These are phyloP conservation scores for Papilio machaon DNA, from an alignment of 1,140 invertebrate genomes.

Conservation along the genomic window DNA sequence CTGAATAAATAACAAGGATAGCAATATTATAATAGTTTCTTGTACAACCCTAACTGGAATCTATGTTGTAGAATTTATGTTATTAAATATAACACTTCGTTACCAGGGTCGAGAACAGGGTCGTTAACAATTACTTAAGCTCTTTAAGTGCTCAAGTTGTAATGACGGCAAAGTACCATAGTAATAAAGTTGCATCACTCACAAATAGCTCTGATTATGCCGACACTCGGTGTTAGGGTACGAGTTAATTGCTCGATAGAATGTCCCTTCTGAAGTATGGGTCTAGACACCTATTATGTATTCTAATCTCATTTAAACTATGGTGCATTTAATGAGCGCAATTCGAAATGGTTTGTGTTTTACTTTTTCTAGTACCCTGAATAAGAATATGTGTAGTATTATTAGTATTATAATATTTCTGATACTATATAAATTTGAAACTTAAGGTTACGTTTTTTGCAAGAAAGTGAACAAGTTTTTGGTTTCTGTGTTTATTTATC, in stretches of 20 bases:
- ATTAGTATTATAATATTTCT: background rate
- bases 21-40: too few relatives aligned
- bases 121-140: conserved; percentile 36
- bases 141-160: conserved; percentile 29
- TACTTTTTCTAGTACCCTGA: conserved; percentile 7
- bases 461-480: too few relatives aligned
- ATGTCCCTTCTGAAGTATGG: conserved; percentile 56
- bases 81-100: conserved; percentile 18
- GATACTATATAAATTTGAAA: too few relatives aligned
- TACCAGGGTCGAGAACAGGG: conserved; percentile 13
- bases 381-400: background rate
- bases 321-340: conserved; percentile 25
- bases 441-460: too few relatives aligned
- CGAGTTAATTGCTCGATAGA: conserved; percentile 48
- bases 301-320: conserved; percentile 58
- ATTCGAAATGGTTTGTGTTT: conserved; percentile 18
- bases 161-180: conserved; percentile 22
- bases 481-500: too few relatives aligned
- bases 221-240: conserved; percentile 30
- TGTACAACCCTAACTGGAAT: background rate
- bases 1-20: too few relatives aligned
- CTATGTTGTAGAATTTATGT: background rate
- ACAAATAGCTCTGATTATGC: conserved; percentile 39
- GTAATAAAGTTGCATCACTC: conserved; percentile 35
- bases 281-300: conserved; percentile 62